These are phyloP conservation scores for Chrysolina haemoptera DNA, from an alignment of 2,888 invertebrate genomes.

Conservation along the genomic window DNA sequence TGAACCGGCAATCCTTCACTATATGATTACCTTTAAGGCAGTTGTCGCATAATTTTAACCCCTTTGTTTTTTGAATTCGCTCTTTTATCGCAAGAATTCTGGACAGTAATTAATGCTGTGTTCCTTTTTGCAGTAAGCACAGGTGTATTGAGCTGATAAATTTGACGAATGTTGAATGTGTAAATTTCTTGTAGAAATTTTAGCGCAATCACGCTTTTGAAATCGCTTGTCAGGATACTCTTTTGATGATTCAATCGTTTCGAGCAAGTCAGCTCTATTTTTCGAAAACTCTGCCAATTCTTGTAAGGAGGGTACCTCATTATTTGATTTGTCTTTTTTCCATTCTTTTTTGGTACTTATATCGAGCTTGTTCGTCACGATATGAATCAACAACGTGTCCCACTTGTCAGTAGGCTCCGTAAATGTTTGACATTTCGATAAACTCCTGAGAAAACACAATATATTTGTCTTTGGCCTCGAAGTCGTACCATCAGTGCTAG, in stretches of 20 bases:
- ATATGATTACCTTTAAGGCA: slow-evolving; percentile 36
- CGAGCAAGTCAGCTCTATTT: no score
- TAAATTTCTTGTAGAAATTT: no score
- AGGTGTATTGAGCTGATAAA: neutral
- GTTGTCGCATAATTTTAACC: slow-evolving; percentile 19
- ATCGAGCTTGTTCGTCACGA: slow-evolving; percentile 38
- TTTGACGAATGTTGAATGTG: no score
- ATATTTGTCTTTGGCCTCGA: no score
- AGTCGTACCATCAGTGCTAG: no score
- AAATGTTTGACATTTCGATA: no score
- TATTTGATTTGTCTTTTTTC: slow-evolving; percentile 33
- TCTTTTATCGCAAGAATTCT: neutral
- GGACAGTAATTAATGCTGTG: neutral
- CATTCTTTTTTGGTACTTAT: slow-evolving; percentile 34
- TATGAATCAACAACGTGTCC: slow-evolving; percentile 45
- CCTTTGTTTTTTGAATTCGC: slow-evolving; percentile 6
- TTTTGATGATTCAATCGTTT: no score
- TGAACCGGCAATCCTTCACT: slow-evolving; percentile 36
- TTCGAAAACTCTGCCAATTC: slow-evolving; percentile 42
- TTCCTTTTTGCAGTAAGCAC: neutral
- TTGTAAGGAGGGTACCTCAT: slow-evolving; percentile 11
- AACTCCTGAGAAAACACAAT: no score
- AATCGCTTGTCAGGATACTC: no score
- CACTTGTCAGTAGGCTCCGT: slow-evolving; percentile 37
- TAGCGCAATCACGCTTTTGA: no score